These are phyloP conservation scores for Drosophila navojoa DNA, from an alignment of 1,140 invertebrate species.

Conservation along the genomic window DNA sequence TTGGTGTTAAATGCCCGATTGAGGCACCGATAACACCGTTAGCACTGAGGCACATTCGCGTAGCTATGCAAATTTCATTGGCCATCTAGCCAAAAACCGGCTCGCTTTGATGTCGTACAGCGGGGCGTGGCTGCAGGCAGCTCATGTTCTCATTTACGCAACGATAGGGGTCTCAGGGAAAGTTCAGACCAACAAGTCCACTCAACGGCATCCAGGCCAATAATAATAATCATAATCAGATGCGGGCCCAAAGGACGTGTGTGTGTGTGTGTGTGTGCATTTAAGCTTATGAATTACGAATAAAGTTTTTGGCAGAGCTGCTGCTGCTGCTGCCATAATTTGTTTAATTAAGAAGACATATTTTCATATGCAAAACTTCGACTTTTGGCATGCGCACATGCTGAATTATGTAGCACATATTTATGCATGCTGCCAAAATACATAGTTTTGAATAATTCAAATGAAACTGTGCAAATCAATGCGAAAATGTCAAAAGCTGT, in stretches of 20 bases:
- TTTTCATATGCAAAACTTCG: constrained; percentile 11
- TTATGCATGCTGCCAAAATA: too few relatives aligned
- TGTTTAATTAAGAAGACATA: constrained; percentile 8
- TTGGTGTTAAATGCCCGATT: constrained; percentile 79
- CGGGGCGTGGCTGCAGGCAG: constrained; percentile 22
- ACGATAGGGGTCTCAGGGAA: constrained; percentile 30
- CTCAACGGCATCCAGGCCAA: constrained; percentile 48
- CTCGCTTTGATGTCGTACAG: constrained; percentile 57
- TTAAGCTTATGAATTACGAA: constrained; percentile 18
- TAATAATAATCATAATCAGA: constrained; percentile 22
- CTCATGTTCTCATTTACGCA: constrained; percentile 57
- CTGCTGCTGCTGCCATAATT: constrained; percentile 6
- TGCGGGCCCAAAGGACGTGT: constrained; percentile 18
- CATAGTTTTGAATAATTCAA: background rate
- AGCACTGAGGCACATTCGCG: background rate
- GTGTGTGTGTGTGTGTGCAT: constrained; percentile 10
- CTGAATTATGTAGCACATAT: too few relatives aligned
- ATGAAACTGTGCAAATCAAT: background rate
- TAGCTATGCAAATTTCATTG: constrained; percentile 65
- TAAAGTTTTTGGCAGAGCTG: constrained; percentile 14
- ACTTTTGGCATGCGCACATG: background rate
- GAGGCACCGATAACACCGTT: constrained; percentile 37
- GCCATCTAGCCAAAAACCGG: constrained; percentile 49
- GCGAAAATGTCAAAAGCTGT: background rate
- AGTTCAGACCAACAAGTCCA: constrained; percentile 13